phyloP scores from a whole-genome alignment of 1,140 invertebrate genomes.

The Melitaea cinxia region DNA sequence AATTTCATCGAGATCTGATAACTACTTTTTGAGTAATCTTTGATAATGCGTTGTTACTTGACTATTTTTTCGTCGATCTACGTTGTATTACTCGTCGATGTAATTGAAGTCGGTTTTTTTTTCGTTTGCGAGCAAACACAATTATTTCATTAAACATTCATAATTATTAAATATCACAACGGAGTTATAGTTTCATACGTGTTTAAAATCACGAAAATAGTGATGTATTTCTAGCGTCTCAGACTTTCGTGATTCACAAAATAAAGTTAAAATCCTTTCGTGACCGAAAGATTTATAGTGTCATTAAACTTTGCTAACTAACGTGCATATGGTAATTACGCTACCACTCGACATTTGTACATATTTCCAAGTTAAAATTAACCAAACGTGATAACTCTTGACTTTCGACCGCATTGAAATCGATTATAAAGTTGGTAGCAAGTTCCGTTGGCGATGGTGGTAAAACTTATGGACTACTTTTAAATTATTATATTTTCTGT shows the following conservation, averaged over 20 bases:
- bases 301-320: neutral
- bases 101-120: no score
- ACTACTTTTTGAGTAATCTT: no score
- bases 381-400: neutral
- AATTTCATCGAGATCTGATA: no score
- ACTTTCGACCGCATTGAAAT: neutral
- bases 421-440: neutral
- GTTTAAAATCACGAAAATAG: no score
- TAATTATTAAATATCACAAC: no score
- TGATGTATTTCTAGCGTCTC: neutral
- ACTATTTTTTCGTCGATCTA: no score
- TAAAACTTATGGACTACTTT: neutral
- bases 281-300: neutral
- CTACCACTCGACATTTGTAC: neutral
- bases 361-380: neutral
- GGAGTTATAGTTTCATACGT: no score
- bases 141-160: no score
- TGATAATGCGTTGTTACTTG: no score
- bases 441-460: neutral
- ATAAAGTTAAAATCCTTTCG: neutral
- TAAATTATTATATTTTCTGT: neutral
- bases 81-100: no score
- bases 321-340: neutral
- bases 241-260: neutral
- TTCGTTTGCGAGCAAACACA: no score